phyloP scores from a whole-genome alignment of 2,797 vertebrate genomes.

The Paedocypris micromegethes region DNA sequence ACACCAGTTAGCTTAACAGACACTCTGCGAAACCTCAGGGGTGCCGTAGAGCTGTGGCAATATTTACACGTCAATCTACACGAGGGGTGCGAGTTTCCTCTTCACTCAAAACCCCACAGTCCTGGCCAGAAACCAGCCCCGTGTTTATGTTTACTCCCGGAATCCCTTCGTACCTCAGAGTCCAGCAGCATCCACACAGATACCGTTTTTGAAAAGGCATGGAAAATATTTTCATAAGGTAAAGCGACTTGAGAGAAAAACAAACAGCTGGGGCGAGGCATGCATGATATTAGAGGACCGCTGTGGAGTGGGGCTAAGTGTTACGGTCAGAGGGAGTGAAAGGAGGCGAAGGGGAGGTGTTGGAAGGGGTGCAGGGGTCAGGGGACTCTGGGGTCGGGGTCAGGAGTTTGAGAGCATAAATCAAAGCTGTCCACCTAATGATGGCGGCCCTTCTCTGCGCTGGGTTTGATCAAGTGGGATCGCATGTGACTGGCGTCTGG shows the following conservation, averaged over 20 bases:
- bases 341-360: conserved; percentile 31
- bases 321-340: conserved; percentile 13
- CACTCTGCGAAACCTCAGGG: conserved; percentile 61
- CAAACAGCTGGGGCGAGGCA: conserved; percentile 57
- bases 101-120: conserved; percentile 45
- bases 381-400: conserved; percentile 59
- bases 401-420: conserved; percentile 67
- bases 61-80: conserved; percentile 65
- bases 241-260: conserved; percentile 55
- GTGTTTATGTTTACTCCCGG: conserved; percentile 66
- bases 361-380: conserved; percentile 46
- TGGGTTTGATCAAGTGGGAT: conserved; percentile 66
- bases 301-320: conserved; percentile 48
- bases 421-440: conserved; percentile 71
- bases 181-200: conserved; percentile 52
- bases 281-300: conserved; percentile 53
- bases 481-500: conserved; percentile 63
- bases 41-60: conserved; percentile 51
- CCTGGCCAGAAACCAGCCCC: conserved; percentile 49
- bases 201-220: conserved; percentile 58
- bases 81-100: conserved; percentile 46
- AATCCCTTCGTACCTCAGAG: conserved; percentile 38
- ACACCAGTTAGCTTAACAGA: conserved; percentile 65
- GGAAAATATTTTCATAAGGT: conserved; percentile 66
- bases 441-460: conserved; percentile 56